These are phyloP conservation scores for Phalacrocorax pelagicus DNA, from an alignment of 2,113 vertebrate species.

Conservation along the genomic window DNA sequence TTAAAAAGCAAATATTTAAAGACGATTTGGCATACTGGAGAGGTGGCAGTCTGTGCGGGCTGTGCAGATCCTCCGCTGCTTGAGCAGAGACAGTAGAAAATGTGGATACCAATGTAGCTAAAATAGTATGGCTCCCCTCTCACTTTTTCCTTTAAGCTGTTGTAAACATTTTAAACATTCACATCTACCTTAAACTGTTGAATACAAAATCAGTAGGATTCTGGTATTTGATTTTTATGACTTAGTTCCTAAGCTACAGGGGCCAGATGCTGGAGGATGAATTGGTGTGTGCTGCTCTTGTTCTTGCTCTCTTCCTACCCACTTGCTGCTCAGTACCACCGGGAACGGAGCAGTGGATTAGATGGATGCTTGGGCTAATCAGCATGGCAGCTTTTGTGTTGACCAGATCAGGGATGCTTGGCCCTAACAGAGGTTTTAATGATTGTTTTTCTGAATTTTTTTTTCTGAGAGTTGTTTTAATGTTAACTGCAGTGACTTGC, in stretches of 20 bases:
- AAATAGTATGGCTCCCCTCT: neutral
- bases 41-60: neutral
- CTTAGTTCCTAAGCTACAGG: neutral
- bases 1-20: slow-evolving; percentile 14
- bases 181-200: neutral
- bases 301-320: neutral
- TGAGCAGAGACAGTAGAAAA: neutral
- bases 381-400: neutral
- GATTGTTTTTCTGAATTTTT: neutral
- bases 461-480: neutral
- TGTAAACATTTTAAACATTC: neutral
- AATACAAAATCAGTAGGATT: neutral
- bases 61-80: neutral
- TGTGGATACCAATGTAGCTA: neutral
- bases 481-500: neutral
- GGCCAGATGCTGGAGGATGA: neutral
- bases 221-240: neutral
- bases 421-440: neutral
- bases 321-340: fast-evolving
- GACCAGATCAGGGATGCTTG: neutral
- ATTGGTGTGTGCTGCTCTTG: fast-evolving
- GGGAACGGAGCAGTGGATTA: fast-evolving
- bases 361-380: neutral
- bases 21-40: neutral
- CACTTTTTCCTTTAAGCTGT: neutral